Percentiles rank a stretch among this genome's conserved stretches.
These are phyloP conservation scores for Callipepla californica DNA, from an alignment of 2,113 vertebrate species.

Conservation along the genomic window DNA sequence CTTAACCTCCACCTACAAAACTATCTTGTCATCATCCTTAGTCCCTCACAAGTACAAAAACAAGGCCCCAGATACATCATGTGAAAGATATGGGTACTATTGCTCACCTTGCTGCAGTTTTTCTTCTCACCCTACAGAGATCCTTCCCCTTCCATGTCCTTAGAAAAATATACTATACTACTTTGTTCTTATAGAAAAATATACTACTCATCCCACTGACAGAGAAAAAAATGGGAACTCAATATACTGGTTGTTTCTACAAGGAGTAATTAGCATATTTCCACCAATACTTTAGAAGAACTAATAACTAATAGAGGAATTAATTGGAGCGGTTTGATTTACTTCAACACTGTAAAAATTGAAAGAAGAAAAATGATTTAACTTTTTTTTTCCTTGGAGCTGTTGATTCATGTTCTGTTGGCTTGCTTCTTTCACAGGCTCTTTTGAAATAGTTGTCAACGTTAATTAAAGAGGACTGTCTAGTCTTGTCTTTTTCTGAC, in stretches of 20 bases:
- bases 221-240: not conserved
- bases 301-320: not conserved
- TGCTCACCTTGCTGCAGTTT: not conserved
- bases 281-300: not conserved
- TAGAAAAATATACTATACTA: not conserved
- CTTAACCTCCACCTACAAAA: not conserved
- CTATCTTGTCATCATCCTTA: not conserved
- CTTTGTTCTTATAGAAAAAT: not conserved
- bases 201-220: not conserved
- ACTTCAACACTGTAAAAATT: not conserved
- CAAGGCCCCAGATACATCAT: not conserved
- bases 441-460: slow-evolving; percentile 34
- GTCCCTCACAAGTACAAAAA: not conserved
- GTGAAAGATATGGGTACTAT: not conserved
- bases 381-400: not conserved
- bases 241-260: not conserved
- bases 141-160: not conserved
- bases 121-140: not conserved
- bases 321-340: not conserved
- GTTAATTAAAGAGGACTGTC: slow-evolving; percentile 31
- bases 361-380: not conserved
- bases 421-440: not conserved
- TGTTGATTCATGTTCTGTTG: not conserved
- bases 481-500: slow-evolving; percentile 15
- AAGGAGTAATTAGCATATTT: not conserved